These are phyloP conservation scores for Eudasyphora cyanicolor DNA, from an alignment of 2,888 invertebrate genomes.

Conservation along the genomic window DNA sequence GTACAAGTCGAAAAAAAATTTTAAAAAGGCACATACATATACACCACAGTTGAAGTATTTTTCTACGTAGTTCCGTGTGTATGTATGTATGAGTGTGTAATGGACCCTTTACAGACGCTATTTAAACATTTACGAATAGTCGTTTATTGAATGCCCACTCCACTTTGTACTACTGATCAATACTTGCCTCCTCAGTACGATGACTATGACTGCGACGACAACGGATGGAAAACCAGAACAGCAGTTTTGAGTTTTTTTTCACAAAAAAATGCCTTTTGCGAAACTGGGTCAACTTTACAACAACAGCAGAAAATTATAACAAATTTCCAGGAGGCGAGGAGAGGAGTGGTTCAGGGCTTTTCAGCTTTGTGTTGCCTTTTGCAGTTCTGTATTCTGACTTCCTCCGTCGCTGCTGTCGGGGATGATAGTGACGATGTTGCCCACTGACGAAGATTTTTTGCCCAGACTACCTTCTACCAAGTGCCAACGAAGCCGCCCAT, in stretches of 20 bases:
- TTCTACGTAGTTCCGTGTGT: not conserved
- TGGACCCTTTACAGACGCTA: not conserved
- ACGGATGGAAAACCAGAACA: conserved; percentile 25
- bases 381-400: not conserved
- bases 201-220: not conserved
- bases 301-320: conserved; percentile 56
- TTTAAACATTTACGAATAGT: not conserved
- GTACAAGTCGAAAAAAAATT: not conserved
- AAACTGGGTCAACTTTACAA: conserved; percentile 64
- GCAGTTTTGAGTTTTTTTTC: not conserved
- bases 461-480: not conserved
- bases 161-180: not conserved
- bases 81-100: not conserved
- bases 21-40: no score
- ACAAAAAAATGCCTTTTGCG: conserved; percentile 14
- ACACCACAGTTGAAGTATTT: no score
- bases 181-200: not conserved
- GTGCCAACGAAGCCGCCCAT: no score
- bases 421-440: not conserved
- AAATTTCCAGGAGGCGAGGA: conserved; percentile 45
- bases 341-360: not conserved
- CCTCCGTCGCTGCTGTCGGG: not conserved
- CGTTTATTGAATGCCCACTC: conserved; percentile 8
- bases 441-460: not conserved
- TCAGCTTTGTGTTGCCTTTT: not conserved